Percentiles rank a stretch among this genome's conserved stretches.
Conservation (phyloP, 2,888 invertebrate species). For the Volucella inanis region DNA sequence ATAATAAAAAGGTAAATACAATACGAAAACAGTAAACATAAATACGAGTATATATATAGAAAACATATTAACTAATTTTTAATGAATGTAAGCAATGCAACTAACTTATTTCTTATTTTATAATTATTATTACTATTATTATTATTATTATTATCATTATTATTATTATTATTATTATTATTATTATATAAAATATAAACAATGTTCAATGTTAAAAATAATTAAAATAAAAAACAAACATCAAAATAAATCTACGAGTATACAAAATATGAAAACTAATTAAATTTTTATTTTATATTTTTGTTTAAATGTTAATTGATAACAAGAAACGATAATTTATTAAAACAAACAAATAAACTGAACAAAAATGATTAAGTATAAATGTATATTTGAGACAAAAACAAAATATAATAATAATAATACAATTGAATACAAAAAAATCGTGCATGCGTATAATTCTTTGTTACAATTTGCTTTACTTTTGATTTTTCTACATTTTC, state of each 20-base stretch:
- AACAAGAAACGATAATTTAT: slow-evolving; percentile 40
- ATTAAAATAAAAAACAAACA: slow-evolving; percentile 60
- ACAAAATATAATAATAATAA: slow-evolving; percentile 13
- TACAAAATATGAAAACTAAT: slow-evolving; percentile 57
- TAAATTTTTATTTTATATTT: slow-evolving; percentile 40
- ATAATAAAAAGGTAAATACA: slow-evolving; percentile 51
- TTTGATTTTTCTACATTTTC: slow-evolving; percentile 2
- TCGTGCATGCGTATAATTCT: slow-evolving; percentile 54
- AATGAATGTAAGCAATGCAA: slow-evolving; percentile 72
- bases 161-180: slow-evolving; percentile 56
- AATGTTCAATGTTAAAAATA: slow-evolving; percentile 73
- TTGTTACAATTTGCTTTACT: slow-evolving; percentile 42
- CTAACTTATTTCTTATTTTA: slow-evolving; percentile 74
- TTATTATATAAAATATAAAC: slow-evolving; percentile 61
- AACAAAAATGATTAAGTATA: slow-evolving; percentile 4
- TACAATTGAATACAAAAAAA: slow-evolving; percentile 43
- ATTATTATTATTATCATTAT: slow-evolving; percentile 54
- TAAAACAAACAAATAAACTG: slow-evolving; percentile 34
- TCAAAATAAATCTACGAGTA: slow-evolving; percentile 36
- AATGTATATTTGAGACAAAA: slow-evolving; percentile 56
- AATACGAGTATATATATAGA: slow-evolving; percentile 73
- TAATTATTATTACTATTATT: slow-evolving; percentile 57
- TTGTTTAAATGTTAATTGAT: slow-evolving; percentile 52
- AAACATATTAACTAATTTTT: slow-evolving; percentile 63
- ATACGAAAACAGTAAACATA: slow-evolving; percentile 67